These are phyloP conservation scores for Drosophila pachea DNA, from an alignment of 1,140 invertebrate genomes.

Conservation along the genomic window DNA sequence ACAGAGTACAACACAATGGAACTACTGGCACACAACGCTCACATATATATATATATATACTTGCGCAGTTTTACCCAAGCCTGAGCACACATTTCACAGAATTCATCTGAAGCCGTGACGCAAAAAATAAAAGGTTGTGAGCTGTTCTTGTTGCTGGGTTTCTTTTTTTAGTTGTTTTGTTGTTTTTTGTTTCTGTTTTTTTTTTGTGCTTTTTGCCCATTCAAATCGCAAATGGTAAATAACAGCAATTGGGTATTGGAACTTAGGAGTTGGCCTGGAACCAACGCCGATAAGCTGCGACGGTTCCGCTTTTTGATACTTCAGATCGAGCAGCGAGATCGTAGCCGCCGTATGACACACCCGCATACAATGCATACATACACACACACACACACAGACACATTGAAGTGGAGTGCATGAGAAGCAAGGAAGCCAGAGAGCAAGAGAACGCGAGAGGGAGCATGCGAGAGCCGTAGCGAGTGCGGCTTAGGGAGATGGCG, in stretches of 20 bases:
- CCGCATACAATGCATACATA: conserved; percentile 41
- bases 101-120: conserved; percentile 19
- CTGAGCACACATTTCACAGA: conserved; percentile 18
- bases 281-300: conserved; percentile 15
- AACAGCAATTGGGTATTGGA: conserved; percentile 35
- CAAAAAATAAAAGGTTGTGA: conserved; percentile 26
- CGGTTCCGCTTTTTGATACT: conserved; percentile 20
- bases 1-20: conserved; percentile 28
- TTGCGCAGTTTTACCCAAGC: neutral
- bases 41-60: neutral
- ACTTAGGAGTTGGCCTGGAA: conserved; percentile 25
- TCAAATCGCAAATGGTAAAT: conserved; percentile 39
- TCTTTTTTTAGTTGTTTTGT: too few relatives aligned
- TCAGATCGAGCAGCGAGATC: conserved; percentile 28
- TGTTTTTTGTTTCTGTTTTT: too few relatives aligned
- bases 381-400: neutral
- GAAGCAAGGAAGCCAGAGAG: conserved; percentile 3
- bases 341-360: conserved; percentile 42
- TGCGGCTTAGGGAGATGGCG: conserved; percentile 53
- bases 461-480: conserved; percentile 19
- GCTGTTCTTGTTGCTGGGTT: conserved; percentile 18
- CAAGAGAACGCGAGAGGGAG: conserved; percentile 12
- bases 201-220: conserved; percentile 17
- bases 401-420: neutral
- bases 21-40: neutral